A percentile compares a stretch with the other conserved stretches of the same genome.
phyloP scores from a whole-genome alignment of 1,140 invertebrate species.

The Schlechtendalia chinensis region DNA sequence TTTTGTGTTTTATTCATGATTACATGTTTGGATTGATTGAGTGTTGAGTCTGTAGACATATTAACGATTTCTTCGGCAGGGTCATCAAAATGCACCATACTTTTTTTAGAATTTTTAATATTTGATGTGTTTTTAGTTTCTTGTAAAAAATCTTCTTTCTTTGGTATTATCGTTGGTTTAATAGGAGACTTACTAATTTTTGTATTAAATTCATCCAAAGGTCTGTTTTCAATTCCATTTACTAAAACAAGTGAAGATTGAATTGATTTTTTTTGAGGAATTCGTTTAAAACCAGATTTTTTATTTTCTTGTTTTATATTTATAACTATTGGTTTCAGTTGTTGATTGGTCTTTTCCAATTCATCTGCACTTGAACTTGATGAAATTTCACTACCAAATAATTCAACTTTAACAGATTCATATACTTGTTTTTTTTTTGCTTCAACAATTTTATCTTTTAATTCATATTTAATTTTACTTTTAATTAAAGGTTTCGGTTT shows the following conservation, averaged over 20 bases:
- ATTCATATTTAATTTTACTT: not conserved
- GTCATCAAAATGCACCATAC: constrained; percentile 43
- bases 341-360: not conserved
- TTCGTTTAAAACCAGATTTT: constrained; percentile 36
- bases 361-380: constrained; percentile 6
- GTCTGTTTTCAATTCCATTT: not conserved
- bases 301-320: constrained; percentile 26
- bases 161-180: not conserved
- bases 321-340: not conserved
- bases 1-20: not conserved
- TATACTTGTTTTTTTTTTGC: constrained; percentile 36
- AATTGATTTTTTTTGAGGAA: constrained; percentile 24
- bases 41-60: not conserved
- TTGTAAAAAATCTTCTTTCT: not conserved
- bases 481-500: not conserved
- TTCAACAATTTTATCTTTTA: constrained; percentile 1
- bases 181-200: not conserved
- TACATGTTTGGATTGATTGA: not conserved
- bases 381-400: constrained; percentile 40
- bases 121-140: not conserved
- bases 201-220: not conserved
- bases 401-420: constrained; percentile 28
- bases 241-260: not conserved
- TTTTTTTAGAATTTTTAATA: constrained; percentile 16
- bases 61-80: constrained; percentile 10